Evolutionary conservation across 1,140 invertebrate species (phyloP).

Genomic region (Camponotus vicinus): DNA sequence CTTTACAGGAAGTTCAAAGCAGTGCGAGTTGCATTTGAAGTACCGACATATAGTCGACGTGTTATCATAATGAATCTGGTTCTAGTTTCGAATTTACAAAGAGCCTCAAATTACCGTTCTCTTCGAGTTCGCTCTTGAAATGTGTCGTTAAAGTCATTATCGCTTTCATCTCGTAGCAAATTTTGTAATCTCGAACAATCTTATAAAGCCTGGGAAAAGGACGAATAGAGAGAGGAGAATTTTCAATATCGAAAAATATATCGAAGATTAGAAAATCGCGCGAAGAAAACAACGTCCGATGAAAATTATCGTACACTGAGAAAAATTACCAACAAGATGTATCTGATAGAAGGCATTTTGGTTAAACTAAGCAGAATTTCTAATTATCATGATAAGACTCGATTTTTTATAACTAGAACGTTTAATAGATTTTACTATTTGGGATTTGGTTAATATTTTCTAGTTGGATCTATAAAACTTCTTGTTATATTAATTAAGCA

Average conservation of each 20-base stretch:
- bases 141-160: not conserved
- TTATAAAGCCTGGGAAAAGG: not conserved
- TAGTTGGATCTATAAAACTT: too few relatives aligned
- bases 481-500: too few relatives aligned
- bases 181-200: not conserved
- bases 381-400: too few relatives aligned
- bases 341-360: too few relatives aligned
- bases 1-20: conserved; percentile 39
- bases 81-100: conserved; percentile 31
- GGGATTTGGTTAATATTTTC: too few relatives aligned
- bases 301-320: not conserved
- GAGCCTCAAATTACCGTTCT: conserved; percentile 26
- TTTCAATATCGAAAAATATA: not conserved
- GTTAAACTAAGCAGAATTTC: too few relatives aligned
- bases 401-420: too few relatives aligned
- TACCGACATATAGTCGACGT: not conserved
- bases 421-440: too few relatives aligned
- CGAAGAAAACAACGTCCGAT: not conserved
- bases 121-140: not conserved
- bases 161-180: not conserved
- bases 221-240: not conserved
- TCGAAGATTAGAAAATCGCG: not conserved
- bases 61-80: conserved; percentile 40
- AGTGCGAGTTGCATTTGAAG: conserved; percentile 11
- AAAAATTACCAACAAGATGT: too few relatives aligned